Evolutionary conservation across 2,888 invertebrate species (phyloP), one percentile per base, ranked within the genome.

Genomic region (Oscheius sp.): DNA sequence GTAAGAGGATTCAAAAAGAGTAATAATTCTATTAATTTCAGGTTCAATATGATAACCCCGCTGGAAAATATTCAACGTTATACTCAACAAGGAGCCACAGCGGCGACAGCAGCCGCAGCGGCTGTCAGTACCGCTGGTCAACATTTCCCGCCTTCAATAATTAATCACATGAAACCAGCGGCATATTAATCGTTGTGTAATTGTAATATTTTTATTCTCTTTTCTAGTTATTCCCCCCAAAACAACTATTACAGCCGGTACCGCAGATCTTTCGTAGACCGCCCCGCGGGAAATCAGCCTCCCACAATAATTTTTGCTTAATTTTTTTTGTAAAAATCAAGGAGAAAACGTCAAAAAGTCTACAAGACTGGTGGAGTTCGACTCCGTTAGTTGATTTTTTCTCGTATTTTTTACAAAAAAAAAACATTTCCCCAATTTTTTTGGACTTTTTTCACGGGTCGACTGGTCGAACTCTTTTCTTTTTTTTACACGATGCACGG

Each of bases 21-120:
- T 35, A 35, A 35, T 35, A 35, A 35, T 35, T 35, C 9, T 35
- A 35, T 6, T 6, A 35, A 35, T 76, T 56, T 53, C 78, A 86
- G 85, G 55, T 87, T 87, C 85, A 87, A 88, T 80, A 87, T 87
- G 87, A 88, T 87, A 73, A 87, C 87, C 2, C 87, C 87, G 21
- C 73, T 87, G 75, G 87, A 87, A 75, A 85, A 86, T 80, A 87
- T 87, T 58, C 86, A 87, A 72, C 85, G 84, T 7, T 84, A 84
- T 76, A 76, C 78, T 5, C 78, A 78, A 25, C 74, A 74, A 55
- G 74, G 72, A 49, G 70, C 43, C 21, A 21, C 72, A 13, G 63
- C 49, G 25, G 25, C 66, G 16, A 27, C 52, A 12, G 35, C 52
- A n/a, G 66, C 27, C 18, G 23, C 66, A 16, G 29, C 72, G 7